Evolutionary conservation across 2,888 invertebrate species (phyloP), one percentile per base, ranked within the genome.

Genomic region (Eupithecia subumbrata): DNA sequence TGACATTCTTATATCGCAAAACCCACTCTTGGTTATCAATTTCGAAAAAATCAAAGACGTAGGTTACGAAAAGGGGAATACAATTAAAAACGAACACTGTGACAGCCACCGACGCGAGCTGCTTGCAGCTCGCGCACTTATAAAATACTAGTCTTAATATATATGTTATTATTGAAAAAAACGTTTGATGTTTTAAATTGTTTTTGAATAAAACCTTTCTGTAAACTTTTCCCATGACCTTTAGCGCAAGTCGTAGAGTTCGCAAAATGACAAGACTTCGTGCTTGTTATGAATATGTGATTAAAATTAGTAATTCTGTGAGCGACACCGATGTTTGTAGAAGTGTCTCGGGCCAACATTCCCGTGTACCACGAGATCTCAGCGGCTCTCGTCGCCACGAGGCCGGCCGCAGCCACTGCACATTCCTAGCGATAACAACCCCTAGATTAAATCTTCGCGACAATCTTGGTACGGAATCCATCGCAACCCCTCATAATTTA

Each of bases 401-500:
- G 77, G 74, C 78, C 78, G 74, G 79, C 77, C 77, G 75, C 78
- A 78, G 82, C 82, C 85, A 80, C 80, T 82, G 86, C 85, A 85
- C 88, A 91, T 92, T 92, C 90, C 89, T 81, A 79, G 83, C 90
- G 88, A 90, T 86, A 89, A 86, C 87, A 84, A 86, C 90, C 86
- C 91, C 87, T 48, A 90, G 90, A 92, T 92, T 91, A 90, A 94
- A 93, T 92, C 93, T 92, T 90, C 83, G 88, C 87, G 88, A 89
- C 90, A 92, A 93, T 92, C 93, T 92, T 93, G 92, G 94, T 93
- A 91, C 93, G 81, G 90, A 90, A 93, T 87, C 91, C 90, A 90
- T 90, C 90, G 89, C 91, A 90, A 92, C 93, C 95, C 94, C 94
- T 93, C 93, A 95, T 95, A 95, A 95, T 94, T 94, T 92, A 94